A percentile compares a stretch with the other conserved stretches of the same genome.
phyloP scores from a whole-genome alignment of 2,888 invertebrate species.

The Yponomeuta malinellus region DNA sequence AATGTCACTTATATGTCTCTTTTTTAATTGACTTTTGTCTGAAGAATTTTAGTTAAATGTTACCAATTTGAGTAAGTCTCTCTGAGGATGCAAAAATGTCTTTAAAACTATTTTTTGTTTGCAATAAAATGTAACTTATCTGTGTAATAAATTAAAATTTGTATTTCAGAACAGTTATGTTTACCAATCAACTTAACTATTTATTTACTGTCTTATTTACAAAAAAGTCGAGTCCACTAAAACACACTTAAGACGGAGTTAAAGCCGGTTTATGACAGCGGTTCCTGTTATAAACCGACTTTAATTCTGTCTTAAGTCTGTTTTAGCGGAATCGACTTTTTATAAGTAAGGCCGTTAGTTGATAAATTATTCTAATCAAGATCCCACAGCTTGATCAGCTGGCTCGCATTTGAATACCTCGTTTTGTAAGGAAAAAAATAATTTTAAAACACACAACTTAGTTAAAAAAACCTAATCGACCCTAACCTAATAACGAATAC shows the following conservation, averaged over 20 bases:
- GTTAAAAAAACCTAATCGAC: conserved; percentile 74
- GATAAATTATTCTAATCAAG: conserved; percentile 48
- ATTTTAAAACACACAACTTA: conserved; percentile 25
- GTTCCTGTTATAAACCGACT: too few relatives aligned
- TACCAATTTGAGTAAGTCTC: too few relatives aligned
- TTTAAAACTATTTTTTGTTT: too few relatives aligned
- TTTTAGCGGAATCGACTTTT: neutral
- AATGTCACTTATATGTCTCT: neutral
- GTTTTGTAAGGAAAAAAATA: neutral
- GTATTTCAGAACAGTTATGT: too few relatives aligned
- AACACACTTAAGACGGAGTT: neutral
- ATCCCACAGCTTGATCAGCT: conserved; percentile 63
- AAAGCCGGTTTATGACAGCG: too few relatives aligned
- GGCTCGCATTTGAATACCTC: conserved; percentile 66
- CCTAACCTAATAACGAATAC: conserved; percentile 70
- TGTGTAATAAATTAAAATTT: too few relatives aligned
- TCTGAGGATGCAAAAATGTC: too few relatives aligned
- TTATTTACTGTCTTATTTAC: too few relatives aligned
- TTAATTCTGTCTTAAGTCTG: neutral
- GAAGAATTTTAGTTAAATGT: too few relatives aligned
- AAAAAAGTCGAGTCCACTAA: too few relatives aligned
- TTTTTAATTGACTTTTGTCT: neutral
- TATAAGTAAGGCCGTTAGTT: conserved; percentile 38
- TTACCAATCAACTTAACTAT: too few relatives aligned
- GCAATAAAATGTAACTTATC: too few relatives aligned